A percentile compares a stretch with the other conserved stretches of the same genome.
Conservation (phyloP, 2,113 vertebrate genomes). For the Merops nubicus region DNA sequence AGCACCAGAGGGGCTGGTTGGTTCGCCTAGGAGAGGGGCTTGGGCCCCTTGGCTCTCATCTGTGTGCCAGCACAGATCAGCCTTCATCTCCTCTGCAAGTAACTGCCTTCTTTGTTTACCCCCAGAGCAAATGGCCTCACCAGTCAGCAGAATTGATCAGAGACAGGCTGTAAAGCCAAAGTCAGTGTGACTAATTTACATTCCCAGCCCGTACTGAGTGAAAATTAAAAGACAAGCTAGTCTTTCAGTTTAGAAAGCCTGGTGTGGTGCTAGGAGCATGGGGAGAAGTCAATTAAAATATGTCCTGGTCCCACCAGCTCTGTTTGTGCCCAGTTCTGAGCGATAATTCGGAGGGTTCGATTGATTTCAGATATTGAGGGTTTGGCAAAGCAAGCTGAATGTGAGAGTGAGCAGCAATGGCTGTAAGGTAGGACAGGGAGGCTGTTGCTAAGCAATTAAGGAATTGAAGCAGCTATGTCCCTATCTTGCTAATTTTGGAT, state of each 20-base stretch:
- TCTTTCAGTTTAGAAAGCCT: constrained; percentile 10
- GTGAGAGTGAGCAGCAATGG: neutral
- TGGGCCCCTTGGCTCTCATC: neutral
- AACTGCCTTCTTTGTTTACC: constrained; percentile 40
- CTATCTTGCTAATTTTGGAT: constrained; percentile 30
- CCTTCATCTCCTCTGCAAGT: constrained; percentile 34
- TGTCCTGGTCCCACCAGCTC: neutral
- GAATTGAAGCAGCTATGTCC: neutral
- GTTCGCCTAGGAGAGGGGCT: neutral
- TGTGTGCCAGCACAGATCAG: constrained; percentile 43
- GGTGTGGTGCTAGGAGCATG: neutral
- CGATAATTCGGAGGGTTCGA: neutral
- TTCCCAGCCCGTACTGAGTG: neutral
- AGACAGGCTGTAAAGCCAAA: constrained; percentile 37
- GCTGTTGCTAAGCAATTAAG: constrained; percentile 58
- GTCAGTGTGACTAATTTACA: constrained; percentile 49
- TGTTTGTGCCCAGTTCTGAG: neutral
- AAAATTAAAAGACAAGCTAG: constrained; percentile 25
- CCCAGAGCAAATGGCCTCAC: neutral
- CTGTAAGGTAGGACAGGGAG: neutral
- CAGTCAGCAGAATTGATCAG: constrained; percentile 42
- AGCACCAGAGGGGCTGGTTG: neutral
- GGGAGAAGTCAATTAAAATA: constrained; percentile 34
- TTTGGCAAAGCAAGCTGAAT: neutral
- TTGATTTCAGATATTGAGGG: neutral